Evolutionary conservation across 2,113 vertebrate genomes (phyloP), one percentile per base, ranked within the genome.

Genomic region (Pedetes capensis): DNA sequence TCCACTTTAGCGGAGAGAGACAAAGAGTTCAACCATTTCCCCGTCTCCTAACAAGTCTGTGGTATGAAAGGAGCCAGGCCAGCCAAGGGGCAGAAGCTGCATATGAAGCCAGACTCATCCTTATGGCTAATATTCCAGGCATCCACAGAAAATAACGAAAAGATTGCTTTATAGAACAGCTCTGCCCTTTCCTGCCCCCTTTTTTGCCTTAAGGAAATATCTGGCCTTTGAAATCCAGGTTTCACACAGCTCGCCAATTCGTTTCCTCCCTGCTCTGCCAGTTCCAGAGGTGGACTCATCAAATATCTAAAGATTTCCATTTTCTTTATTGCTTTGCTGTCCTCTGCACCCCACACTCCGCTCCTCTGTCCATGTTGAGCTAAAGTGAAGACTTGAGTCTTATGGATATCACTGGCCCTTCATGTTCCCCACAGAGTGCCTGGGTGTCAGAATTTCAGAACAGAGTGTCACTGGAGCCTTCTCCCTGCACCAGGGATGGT

Each of bases 271-370:
- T 8, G 63, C 18, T n/a, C 44, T 0, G 0, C 47, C 86, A 27
- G 18, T 32, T 79, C 79, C 82, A 37, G 74, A 37, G 6, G 69
- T 6, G 57, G 51, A 47, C 63, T 90, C 82, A 27, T 63, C 87
- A 78, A 87, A 91, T 25, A 55, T 29, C 76, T 81, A 42, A 90
- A 76, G 75, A 96, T 95, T 96, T 96, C 66, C 92, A 72, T 87
- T 92, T 93, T 74, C 75, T 94, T 92, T 96, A 94, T 92, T 92
- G 71, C 92, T 96, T 94, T 68, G 57, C 80, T 87, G 59, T 87
- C 72, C 89, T 88, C 84, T 39, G 42, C 18, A 64, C 94, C 72
- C 95, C 92, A 81, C 90, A 93, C 76, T 85, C 68, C 55, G 44
- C 44, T 63, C 57, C 57, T 80, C 51, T 75, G 64, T 68, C 44